A percentile compares a stretch with the other conserved stretches of the same genome.
Evolutionary conservation across 2,113 vertebrate genomes (phyloP).

Genomic region (human): GRCh38 chr2:148917501-148918000

Average conservation of each 20-base stretch:
- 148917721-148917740: slow-evolving; percentile 5
- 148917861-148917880: slow-evolving; percentile 25
- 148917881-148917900: slow-evolving; percentile 20
- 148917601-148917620: neutral
- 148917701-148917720: neutral
- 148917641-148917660: neutral
- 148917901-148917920: slow-evolving; percentile 44
- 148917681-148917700: neutral
- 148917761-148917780: neutral
- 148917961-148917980: neutral
- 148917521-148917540: neutral
- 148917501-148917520: neutral
- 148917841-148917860: neutral
- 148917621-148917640: neutral
- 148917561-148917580: neutral
- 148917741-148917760: neutral
- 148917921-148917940: slow-evolving; percentile 8
- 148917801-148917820: neutral
- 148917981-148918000: neutral
- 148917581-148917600: neutral
- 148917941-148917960: neutral
- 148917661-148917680: neutral
- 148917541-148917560: neutral
- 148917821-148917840: neutral
- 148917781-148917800: neutral